These are phyloP conservation scores for Tetramorium simillimum DNA, from an alignment of 1,140 invertebrate species.

Conservation along the genomic window DNA sequence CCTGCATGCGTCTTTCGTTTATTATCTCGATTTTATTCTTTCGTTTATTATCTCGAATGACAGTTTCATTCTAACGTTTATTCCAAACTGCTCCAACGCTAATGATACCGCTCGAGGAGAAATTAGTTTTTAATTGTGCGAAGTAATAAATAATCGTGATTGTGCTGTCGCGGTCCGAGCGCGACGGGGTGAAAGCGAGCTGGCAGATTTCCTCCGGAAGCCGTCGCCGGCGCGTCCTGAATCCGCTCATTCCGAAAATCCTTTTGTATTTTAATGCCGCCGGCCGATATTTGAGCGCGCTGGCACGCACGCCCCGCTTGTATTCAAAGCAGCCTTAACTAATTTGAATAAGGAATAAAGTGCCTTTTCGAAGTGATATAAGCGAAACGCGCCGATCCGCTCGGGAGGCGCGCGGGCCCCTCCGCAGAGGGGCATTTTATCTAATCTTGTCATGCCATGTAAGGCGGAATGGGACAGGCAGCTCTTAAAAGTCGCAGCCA, in stretches of 20 bases:
- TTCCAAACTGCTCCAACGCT: not conserved
- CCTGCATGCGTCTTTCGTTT: not conserved
- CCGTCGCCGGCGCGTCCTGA: constrained; percentile 25
- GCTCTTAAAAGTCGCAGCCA: constrained; percentile 75
- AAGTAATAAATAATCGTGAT: constrained; percentile 32
- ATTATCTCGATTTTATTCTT: not conserved
- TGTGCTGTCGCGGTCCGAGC: constrained; percentile 16
- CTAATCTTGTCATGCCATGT: constrained; percentile 78
- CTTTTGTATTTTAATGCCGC: constrained; percentile 79
- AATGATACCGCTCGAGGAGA: not conserved
- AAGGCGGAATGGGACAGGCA: constrained; percentile 74
- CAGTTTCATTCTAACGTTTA: not conserved
- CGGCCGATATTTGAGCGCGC: constrained; percentile 71
- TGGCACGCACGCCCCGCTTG: constrained; percentile 64
- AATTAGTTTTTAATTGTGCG: constrained; percentile 31
- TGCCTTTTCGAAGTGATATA: constrained; percentile 78
- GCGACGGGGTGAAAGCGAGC: constrained; percentile 51
- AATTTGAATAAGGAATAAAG: constrained; percentile 82
- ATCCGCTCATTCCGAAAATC: constrained; percentile 67
- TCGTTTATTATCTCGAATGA: not conserved
- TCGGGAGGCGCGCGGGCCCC: constrained; percentile 53
- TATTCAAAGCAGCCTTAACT: constrained; percentile 78
- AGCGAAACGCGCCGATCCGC: constrained; percentile 60
- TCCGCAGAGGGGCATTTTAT: constrained; percentile 68
- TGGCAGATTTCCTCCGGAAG: constrained; percentile 59